Percentiles rank a stretch among this genome's conserved stretches.
These are phyloP conservation scores for Sarcophaga variegata DNA, from an alignment of 2,888 invertebrate genomes.

Conservation along the genomic window DNA sequence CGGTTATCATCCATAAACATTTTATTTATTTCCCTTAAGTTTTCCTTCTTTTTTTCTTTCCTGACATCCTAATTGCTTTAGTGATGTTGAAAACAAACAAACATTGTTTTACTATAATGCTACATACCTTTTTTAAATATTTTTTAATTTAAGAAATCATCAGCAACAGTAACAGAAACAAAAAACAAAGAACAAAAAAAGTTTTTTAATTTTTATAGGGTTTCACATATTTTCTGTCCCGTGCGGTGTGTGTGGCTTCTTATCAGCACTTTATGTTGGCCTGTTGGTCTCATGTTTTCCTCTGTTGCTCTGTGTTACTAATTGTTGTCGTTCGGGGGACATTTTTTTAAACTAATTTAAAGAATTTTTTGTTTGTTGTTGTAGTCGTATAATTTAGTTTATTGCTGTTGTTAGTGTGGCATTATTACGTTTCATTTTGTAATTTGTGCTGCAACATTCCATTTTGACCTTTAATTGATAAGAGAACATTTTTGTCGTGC, in stretches of 20 bases:
- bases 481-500: constrained; percentile 61
- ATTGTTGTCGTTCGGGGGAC: constrained; percentile 44
- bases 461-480: constrained; percentile 68
- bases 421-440: constrained; percentile 17
- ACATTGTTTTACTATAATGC: too few species aligned
- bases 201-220: too few species aligned
- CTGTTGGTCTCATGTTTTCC: constrained; percentile 14
- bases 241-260: constrained; percentile 66
- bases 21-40: too few species aligned
- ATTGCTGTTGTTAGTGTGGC: constrained; percentile 1
- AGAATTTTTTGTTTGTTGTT: constrained; percentile 21
- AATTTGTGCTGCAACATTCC: constrained; percentile 61
- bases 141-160: too few species aligned
- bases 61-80: too few species aligned
- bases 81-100: too few species aligned
- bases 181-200: too few species aligned
- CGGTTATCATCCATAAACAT: too few species aligned
- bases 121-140: too few species aligned
- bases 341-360: not conserved
- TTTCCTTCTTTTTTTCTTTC: too few species aligned
- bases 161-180: too few species aligned
- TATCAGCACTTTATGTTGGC: constrained; percentile 68
- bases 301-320: constrained; percentile 38
- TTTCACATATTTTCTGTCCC: constrained; percentile 44
- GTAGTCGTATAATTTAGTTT: constrained; percentile 28